Evolutionary conservation across 2,113 vertebrate species (phyloP), one percentile per base, ranked within the genome.

Genomic region (Sitta europaea): DNA sequence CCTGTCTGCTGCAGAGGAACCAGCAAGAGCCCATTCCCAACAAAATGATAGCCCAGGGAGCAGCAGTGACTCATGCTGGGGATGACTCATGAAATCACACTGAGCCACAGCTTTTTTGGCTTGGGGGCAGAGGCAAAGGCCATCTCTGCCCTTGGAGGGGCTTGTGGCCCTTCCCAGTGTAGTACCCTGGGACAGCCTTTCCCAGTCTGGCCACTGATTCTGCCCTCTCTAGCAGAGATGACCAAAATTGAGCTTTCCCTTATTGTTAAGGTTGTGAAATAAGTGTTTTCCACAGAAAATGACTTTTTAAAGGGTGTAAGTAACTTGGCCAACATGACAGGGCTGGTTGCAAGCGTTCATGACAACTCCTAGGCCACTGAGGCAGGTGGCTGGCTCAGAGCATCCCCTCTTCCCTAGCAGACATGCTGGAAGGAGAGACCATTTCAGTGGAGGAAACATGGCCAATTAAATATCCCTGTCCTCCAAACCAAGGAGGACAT

Each of bases 361-460:
- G 42, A 17, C 5, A 13, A 10, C 9, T 68, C 61, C 67, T 71
- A 40, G 53, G 42, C 59, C 77, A 27, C 1, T 1, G 1, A 67
- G 43, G 43, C 24, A 35, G 36, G 24, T 0, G 1, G 58, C 14
- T 15, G 29, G 36, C 66, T 58, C 33, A 31, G 62, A 85, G 58
- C 18, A 65, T 36, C 57, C 24, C 23, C 22, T 35, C 40, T 53
- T 18, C 48, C n/a, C 24, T 9, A 17, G 58, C 28, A 68, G 62
- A 61, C 62, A 24, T 3, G 3, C 38, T 74, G 80, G 17, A 73
- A 95, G 35, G 23, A 57, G n/a, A 85, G 29, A 33, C 19, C 20
- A 58, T 31, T 54, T 33, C 20, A 86, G 65, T 0, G 1, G 15
- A 67, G 71, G 54, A 62, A 68, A 63, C 4, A 23, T 0, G 0